These are phyloP conservation scores for Pandemis cinnamomeana DNA, from an alignment of 2,888 invertebrate species.

Conservation along the genomic window DNA sequence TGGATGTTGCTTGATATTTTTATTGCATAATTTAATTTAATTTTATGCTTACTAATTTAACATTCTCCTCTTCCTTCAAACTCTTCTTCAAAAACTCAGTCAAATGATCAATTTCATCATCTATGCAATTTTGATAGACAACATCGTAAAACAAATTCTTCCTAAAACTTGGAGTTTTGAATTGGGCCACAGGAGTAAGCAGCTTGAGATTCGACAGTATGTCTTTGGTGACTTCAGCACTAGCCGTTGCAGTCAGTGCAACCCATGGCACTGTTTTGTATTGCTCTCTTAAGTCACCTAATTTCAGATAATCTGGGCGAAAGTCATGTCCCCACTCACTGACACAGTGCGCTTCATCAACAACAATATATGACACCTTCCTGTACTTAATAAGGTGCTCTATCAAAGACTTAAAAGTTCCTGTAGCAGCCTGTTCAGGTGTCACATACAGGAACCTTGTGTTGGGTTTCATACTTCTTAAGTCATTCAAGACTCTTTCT, in stretches of 20 bases:
- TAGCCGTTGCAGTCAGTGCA: constrained; percentile 98
- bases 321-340: constrained; percentile 99
- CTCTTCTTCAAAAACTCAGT: constrained; percentile 88
- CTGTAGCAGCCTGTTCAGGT: constrained; percentile 96
- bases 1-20: not conserved
- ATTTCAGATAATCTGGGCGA: constrained; percentile 95
- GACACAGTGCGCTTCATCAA: constrained; percentile 99
- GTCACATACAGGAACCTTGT: constrained; percentile 97
- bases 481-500: constrained; percentile 90
- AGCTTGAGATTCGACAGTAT: constrained; percentile 90
- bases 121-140: constrained; percentile 92
- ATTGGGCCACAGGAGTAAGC: constrained; percentile 87
- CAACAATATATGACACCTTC: constrained; percentile 94
- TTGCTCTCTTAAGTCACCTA: constrained; percentile 86
- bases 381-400: constrained; percentile 89
- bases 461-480: constrained; percentile 89
- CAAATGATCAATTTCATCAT: constrained; percentile 92
- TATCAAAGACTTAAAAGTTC: constrained; percentile 88
- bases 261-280: constrained; percentile 92
- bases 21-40: not conserved
- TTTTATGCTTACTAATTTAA: constrained; percentile 70
- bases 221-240: constrained; percentile 91
- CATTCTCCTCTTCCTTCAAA: constrained; percentile 84
- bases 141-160: constrained; percentile 98
- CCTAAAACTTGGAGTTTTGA: constrained; percentile 95